Evolutionary conservation across 2,113 vertebrate genomes (phyloP).

Genomic region (Oreochromis tanganicae): DNA sequence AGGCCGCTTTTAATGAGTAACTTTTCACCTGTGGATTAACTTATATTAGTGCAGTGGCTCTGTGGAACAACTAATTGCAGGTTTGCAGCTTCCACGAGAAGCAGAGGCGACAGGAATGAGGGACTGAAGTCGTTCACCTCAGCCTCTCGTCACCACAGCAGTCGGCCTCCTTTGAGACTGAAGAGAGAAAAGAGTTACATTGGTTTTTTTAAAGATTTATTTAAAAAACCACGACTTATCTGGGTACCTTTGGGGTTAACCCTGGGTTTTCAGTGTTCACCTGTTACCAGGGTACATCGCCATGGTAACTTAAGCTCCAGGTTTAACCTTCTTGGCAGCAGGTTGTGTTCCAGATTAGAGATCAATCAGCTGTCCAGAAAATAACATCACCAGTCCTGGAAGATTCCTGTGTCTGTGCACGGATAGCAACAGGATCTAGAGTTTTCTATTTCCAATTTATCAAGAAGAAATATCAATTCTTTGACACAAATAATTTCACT

Average conservation of each 20-base stretch:
- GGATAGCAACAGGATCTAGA: not conserved
- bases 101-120: not conserved
- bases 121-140: not conserved
- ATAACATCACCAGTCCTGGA: not conserved
- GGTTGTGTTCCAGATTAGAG: not conserved
- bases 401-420: not conserved
- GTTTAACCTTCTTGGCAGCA: not conserved
- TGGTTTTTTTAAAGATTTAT: not conserved
- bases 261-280: not conserved
- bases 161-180: not conserved
- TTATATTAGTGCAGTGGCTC: not conserved
- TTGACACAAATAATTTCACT: not conserved
- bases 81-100: not conserved
- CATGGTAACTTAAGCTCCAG: not conserved
- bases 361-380: not conserved
- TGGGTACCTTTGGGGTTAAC: rapidly evolving
- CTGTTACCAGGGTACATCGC: not conserved
- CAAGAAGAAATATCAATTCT: not conserved
- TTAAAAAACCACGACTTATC: not conserved
- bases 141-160: not conserved
- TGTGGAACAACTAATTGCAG: not conserved
- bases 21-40: constrained; percentile 13
- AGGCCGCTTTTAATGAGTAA: not conserved
- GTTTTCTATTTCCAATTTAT: not conserved
- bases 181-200: not conserved